Conservation (phyloP, 2,797 vertebrate genomes). For the Rhinoraja longicauda region DNA sequence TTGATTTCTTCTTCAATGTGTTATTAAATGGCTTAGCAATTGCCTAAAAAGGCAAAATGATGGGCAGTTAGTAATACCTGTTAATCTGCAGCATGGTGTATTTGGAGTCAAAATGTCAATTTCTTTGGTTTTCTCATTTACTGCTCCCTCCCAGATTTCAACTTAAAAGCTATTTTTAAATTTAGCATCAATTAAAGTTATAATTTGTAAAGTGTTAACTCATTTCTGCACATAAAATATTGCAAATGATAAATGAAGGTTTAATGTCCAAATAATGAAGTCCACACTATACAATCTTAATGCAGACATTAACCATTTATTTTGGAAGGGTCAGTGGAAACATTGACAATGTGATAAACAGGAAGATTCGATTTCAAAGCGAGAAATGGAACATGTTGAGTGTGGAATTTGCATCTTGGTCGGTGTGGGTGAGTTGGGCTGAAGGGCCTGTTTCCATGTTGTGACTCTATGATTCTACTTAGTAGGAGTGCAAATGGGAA, state of each 20-base stretch:
- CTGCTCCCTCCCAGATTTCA: background rate
- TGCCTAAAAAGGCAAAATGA: background rate
- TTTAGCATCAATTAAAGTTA: background rate
- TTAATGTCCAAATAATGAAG: slow-evolving; percentile 1
- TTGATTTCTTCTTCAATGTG: background rate
- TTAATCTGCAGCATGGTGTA: background rate
- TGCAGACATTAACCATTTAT: background rate
- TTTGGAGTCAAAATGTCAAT: background rate
- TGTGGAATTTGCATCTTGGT: background rate
- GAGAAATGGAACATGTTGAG: background rate
- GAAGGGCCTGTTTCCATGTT: too few relatives aligned
- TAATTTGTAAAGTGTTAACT: background rate
- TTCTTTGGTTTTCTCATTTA: background rate
- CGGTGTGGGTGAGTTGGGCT: too few relatives aligned
- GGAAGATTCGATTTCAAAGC: background rate
- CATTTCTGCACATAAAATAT: background rate
- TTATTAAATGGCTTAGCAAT: background rate
- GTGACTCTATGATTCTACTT: too few relatives aligned
- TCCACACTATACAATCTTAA: background rate
- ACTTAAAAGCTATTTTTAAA: background rate
- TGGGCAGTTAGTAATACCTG: background rate
- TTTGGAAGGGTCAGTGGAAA: background rate
- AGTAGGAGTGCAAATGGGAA: background rate
- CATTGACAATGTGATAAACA: background rate
- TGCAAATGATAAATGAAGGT: background rate